Percentiles rank a stretch among this genome's conserved stretches.
Conservation (phyloP, 2,888 invertebrate species). For the Coleophora deauratella region DNA sequence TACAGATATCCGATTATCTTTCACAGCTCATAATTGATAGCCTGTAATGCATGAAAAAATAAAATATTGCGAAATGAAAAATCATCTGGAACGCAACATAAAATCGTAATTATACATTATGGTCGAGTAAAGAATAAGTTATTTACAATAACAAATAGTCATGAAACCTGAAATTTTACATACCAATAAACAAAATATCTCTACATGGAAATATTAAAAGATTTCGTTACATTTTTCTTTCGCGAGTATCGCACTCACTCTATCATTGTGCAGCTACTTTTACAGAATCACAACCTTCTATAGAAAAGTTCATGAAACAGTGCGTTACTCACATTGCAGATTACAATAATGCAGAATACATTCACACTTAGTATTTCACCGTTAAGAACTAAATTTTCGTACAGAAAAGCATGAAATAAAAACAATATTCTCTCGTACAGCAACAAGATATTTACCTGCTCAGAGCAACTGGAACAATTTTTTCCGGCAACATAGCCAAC, state of each 20-base stretch:
- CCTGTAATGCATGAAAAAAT: constrained; percentile 63
- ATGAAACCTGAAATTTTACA: constrained; percentile 12
- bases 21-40: constrained; percentile 49
- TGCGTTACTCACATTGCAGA: constrained; percentile 42
- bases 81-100: constrained; percentile 32
- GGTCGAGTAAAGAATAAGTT: constrained; percentile 22
- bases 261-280: constrained; percentile 68
- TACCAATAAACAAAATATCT: background rate
- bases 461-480: too few species aligned
- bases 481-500: too few species aligned
- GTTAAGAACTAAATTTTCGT: too few species aligned
- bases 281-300: constrained; percentile 65
- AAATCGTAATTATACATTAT: constrained; percentile 21
- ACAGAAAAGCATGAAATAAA: too few species aligned
- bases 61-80: constrained; percentile 54
- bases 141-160: constrained; percentile 12
- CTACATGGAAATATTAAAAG: constrained; percentile 8
- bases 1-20: constrained; percentile 54
- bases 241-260: constrained; percentile 60
- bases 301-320: constrained; percentile 65
- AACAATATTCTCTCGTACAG: too few species aligned
- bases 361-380: too few species aligned
- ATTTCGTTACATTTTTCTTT: constrained; percentile 48
- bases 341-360: too few species aligned
- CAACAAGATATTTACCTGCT: too few species aligned